A percentile compares a stretch with the other conserved stretches of the same genome.
Conservation (phyloP, 2,113 vertebrate species). For the Canis aureus region DNA sequence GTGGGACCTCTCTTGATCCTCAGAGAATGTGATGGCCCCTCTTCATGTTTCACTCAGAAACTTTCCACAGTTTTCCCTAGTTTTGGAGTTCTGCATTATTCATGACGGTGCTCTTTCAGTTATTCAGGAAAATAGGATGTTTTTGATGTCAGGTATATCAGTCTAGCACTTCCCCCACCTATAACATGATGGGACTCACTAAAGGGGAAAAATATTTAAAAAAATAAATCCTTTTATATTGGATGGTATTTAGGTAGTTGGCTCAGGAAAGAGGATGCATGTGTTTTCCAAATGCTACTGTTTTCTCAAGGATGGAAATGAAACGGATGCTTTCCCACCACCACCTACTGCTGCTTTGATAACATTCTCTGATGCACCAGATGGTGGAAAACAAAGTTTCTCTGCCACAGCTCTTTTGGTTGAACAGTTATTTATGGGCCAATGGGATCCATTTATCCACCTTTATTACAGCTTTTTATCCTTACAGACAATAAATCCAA, state of each 20-base stretch:
- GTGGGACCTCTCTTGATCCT: neutral
- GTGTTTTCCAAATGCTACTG: slow-evolving; percentile 70
- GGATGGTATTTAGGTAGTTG: slow-evolving; percentile 54
- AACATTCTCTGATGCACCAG: slow-evolving; percentile 72
- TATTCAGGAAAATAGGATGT: neutral
- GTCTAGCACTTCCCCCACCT: neutral
- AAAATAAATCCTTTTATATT: slow-evolving; percentile 63
- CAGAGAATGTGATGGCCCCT: neutral
- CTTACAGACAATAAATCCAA: slow-evolving; percentile 71
- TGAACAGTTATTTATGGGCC: slow-evolving; percentile 71
- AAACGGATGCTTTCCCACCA: slow-evolving; percentile 72
- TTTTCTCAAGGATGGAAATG: slow-evolving; percentile 73
- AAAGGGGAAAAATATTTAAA: slow-evolving; percentile 59
- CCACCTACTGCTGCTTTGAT: slow-evolving; percentile 77
- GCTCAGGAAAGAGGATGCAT: slow-evolving; percentile 49
- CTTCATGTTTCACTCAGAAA: neutral
- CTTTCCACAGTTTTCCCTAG: neutral
- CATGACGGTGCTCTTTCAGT: neutral
- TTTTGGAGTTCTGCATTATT: neutral
- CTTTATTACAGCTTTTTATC: slow-evolving; percentile 71
- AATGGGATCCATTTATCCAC: slow-evolving; percentile 59
- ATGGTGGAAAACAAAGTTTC: slow-evolving; percentile 71
- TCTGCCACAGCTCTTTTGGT: slow-evolving; percentile 58
- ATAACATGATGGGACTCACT: neutral
- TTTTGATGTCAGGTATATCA: neutral